Evolutionary conservation across 2,113 vertebrate species (phyloP).

Genomic region (Pygoscelis adeliae): DNA sequence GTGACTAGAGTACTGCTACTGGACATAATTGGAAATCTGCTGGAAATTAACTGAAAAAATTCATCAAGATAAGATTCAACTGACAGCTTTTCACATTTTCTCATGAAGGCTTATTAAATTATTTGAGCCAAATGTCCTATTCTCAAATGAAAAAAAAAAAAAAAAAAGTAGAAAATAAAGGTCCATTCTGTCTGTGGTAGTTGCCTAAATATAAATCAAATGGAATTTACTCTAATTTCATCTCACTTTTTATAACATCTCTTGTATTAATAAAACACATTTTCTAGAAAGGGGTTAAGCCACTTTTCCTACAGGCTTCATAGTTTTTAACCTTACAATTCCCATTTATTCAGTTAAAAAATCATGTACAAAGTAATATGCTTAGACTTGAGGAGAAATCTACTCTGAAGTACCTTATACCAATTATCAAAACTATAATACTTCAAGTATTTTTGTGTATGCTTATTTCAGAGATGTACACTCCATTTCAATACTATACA

Average conservation of each 20-base stretch:
- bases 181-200: not conserved
- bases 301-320: not conserved
- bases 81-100: not conserved
- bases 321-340: not conserved
- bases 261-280: not conserved
- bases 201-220: not conserved
- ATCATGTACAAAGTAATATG: not conserved
- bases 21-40: not conserved
- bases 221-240: not conserved
- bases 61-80: not conserved
- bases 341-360: not conserved
- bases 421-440: not conserved
- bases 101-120: not conserved
- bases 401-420: not conserved
- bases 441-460: not conserved
- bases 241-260: not conserved
- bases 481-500: not conserved
- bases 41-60: not conserved
- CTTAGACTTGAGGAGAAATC: not conserved
- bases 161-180: not conserved
- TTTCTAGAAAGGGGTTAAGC: not conserved
- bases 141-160: not conserved
- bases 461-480: not conserved
- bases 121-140: not conserved
- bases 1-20: not conserved